phyloP scores from a whole-genome alignment of 1,140 invertebrate genomes.

The Drosophila suzukii region DNA sequence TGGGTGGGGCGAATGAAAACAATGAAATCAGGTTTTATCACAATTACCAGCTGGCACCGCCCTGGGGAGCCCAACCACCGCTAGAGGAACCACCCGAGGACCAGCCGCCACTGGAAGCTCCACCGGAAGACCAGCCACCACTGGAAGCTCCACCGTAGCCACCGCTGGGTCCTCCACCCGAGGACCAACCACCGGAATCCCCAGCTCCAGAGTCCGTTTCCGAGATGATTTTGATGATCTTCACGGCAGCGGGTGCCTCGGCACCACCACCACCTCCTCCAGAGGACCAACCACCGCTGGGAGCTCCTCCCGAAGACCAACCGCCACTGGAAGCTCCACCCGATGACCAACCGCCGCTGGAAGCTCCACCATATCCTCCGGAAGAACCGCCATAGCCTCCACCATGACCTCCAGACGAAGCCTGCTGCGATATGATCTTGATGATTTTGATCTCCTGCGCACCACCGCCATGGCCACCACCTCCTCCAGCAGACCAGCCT shows the following conservation, averaged over 20 bases:
- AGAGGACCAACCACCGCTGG: constrained; percentile 53
- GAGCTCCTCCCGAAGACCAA: constrained; percentile 50
- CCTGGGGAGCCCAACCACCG: constrained; percentile 48
- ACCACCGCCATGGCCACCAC: constrained; percentile 34
- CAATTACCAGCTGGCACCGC: constrained; percentile 68
- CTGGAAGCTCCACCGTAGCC: constrained; percentile 29
- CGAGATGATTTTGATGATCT: constrained; percentile 71
- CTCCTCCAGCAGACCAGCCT: constrained; percentile 11
- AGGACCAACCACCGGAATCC: constrained; percentile 50
- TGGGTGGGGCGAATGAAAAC: constrained; percentile 26
- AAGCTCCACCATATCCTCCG: constrained; percentile 41
- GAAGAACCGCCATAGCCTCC: constrained; percentile 56
- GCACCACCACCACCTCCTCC: constrained; percentile 50
- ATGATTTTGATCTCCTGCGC: constrained; percentile 65
- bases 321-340: constrained; percentile 45
- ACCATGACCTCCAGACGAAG: constrained; percentile 48
- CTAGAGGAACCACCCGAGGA: constrained; percentile 13
- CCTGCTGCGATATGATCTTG: constrained; percentile 65
- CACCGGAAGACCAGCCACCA: constrained; percentile 35
- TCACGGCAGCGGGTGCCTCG: constrained; percentile 55
- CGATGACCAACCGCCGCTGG: constrained; percentile 47
- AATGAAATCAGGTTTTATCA: constrained; percentile 54
- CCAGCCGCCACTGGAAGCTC: constrained; percentile 26
- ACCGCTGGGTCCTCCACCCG: constrained; percentile 24
- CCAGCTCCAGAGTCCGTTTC: constrained; percentile 48